These are phyloP conservation scores for Crotalus tigris DNA, from an alignment of 2,113 vertebrate species.

Conservation along the genomic window DNA sequence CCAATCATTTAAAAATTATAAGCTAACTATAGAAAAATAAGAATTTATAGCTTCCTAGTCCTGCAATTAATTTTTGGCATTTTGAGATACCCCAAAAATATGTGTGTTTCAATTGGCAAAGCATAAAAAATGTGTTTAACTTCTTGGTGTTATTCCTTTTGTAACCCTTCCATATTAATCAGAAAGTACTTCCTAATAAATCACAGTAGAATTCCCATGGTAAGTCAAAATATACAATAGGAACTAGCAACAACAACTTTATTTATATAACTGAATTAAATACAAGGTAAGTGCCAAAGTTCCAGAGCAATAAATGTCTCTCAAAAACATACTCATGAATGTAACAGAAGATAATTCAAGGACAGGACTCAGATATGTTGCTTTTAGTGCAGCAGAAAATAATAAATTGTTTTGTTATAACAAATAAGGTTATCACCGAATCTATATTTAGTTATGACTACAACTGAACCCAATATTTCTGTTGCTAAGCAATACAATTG, in stretches of 20 bases:
- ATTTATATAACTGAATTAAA: background rate
- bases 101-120: background rate
- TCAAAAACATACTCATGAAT: no score
- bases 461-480: no score
- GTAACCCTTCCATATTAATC: slow-evolving; percentile 12
- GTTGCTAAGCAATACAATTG: no score
- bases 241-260: background rate
- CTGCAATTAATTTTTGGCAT: background rate
- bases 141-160: slow-evolving; percentile 41
- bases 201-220: slow-evolving; percentile 21
- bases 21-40: background rate
- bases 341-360: no score
- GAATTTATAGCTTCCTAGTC: background rate
- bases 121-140: background rate
- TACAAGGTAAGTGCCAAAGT: background rate
- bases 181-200: slow-evolving; percentile 37
- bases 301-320: background rate
- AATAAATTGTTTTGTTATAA: no score
- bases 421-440: no score
- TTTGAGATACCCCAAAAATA: background rate
- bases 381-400: no score
- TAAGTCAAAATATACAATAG: slow-evolving; percentile 18
- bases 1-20: background rate
- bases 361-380: no score
- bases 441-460: no score